phyloP scores from a whole-genome alignment of 2,797 vertebrate genomes.

The Lophius americanus region DNA sequence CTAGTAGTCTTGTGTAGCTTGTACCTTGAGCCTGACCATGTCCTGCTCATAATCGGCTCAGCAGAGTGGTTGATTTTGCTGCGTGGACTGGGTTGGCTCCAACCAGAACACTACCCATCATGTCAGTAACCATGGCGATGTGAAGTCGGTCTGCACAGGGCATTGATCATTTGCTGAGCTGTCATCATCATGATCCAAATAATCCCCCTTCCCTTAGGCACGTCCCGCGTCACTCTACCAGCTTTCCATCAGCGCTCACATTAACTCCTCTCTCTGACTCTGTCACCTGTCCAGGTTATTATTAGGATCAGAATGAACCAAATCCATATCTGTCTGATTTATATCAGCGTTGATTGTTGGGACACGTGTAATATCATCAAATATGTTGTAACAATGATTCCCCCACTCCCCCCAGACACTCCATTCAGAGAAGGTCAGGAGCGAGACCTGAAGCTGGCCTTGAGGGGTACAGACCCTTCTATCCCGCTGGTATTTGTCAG shows the following conservation, averaged over 20 bases:
- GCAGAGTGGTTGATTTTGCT: conserved; percentile 18
- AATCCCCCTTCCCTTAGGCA: conserved; percentile 51
- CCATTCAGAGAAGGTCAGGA: conserved; percentile 88
- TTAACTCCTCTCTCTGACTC: conserved; percentile 7
- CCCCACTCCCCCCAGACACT: conserved; percentile 74
- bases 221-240: conserved; percentile 41
- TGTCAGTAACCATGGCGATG: conserved; percentile 69
- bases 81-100: conserved; percentile 15
- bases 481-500: conserved; percentile 95
- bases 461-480: conserved; percentile 79
- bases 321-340: not conserved
- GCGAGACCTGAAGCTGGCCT: conserved; percentile 85
- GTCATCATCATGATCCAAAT: conserved; percentile 61
- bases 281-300: not conserved
- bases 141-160: conserved; percentile 45
- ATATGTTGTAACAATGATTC: conserved; percentile 1
- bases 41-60: not conserved
- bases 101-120: conserved; percentile 44
- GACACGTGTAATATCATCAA: not conserved
- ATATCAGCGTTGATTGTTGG: conserved; percentile 8
- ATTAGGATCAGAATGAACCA: conserved; percentile 14
- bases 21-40: conserved; percentile 14
- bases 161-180: conserved; percentile 61
- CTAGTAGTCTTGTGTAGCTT: conserved; percentile 13
- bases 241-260: conserved; percentile 23